A percentile compares a stretch with the other conserved stretches of the same genome.
Conservation (phyloP, 2,888 invertebrate genomes). For the Prosapia bicincta region DNA sequence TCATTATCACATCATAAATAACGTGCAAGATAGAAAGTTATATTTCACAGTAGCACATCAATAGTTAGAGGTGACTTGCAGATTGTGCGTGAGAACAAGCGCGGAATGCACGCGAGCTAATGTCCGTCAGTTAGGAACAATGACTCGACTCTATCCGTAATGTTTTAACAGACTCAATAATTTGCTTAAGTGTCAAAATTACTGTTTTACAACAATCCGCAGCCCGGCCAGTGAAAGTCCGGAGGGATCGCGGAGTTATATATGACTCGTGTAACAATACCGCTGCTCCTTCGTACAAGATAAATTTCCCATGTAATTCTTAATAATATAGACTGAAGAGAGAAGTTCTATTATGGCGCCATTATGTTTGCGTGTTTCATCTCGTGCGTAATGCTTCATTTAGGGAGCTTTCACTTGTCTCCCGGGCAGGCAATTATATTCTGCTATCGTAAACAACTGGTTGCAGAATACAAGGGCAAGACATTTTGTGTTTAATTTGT, state of each 20-base stretch:
- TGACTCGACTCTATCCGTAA: neutral
- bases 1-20: slow-evolving; percentile 2
- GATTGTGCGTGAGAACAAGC: neutral
- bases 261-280: neutral
- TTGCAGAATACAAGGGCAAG: neutral
- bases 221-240: neutral
- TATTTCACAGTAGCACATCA: neutral
- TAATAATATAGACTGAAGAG: neutral
- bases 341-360: neutral
- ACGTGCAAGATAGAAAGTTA: neutral
- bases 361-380: neutral
- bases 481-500: neutral
- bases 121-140: neutral
- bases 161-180: neutral
- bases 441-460: neutral
- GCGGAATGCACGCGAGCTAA: neutral
- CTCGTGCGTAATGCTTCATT: neutral
- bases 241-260: neutral
- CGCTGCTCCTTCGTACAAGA: neutral
- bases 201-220: neutral
- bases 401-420: neutral
- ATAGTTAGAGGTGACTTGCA: neutral
- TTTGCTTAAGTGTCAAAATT: slow-evolving; percentile 2
- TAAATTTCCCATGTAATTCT: neutral
- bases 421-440: neutral